Conservation (phyloP, 2,113 vertebrate genomes). For the Bettongia penicillata region DNA sequence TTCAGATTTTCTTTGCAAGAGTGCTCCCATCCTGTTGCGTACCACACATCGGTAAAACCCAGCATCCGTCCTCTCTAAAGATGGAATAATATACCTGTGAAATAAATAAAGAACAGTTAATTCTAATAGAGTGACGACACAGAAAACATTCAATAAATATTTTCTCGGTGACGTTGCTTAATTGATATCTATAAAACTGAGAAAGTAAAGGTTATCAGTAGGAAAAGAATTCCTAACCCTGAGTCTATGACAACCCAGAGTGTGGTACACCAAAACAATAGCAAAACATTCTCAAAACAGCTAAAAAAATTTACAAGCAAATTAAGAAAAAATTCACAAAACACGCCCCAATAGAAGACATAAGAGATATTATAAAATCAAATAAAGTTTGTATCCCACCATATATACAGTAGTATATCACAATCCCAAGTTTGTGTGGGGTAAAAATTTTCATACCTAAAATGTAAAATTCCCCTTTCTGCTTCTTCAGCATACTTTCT, state of each 20-base stretch:
- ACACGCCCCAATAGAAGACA: background rate
- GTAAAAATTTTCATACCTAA: background rate
- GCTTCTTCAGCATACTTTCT: background rate
- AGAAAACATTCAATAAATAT: background rate
- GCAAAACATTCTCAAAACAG: conserved; percentile 9
- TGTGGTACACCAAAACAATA: background rate
- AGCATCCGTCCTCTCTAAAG: conserved; percentile 85
- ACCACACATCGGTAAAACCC: conserved; percentile 91
- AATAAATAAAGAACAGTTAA: conserved; percentile 53
- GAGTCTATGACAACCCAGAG: background rate
- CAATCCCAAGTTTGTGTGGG: background rate
- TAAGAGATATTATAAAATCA: background rate
- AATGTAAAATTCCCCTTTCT: accelerated
- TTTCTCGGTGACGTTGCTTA: background rate
- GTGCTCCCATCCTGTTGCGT: conserved; percentile 91
- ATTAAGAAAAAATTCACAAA: background rate
- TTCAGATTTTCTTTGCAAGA: conserved; percentile 89
- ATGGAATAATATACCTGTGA: conserved; percentile 86
- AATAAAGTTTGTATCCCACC: background rate
- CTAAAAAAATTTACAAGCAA: background rate
- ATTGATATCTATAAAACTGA: background rate
- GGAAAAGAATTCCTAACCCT: background rate
- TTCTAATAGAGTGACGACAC: too few species aligned
- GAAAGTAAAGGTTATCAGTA: background rate
- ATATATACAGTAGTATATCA: background rate